These are phyloP conservation scores for Microplitis mediator DNA, from an alignment of 1,140 invertebrate species.

Conservation along the genomic window DNA sequence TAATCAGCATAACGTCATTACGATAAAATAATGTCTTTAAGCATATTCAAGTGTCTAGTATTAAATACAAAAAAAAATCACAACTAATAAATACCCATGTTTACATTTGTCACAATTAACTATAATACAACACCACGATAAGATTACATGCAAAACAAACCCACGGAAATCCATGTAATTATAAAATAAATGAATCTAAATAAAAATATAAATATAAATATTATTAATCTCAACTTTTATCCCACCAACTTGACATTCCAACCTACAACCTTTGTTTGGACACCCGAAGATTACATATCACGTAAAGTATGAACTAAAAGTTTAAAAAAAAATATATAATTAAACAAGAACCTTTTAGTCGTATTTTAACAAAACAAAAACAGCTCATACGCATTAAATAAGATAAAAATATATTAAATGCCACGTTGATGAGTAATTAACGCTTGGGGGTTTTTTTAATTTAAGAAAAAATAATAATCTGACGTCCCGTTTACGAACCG, in stretches of 20 bases:
- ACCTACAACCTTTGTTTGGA: not conserved
- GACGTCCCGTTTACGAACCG: not conserved
- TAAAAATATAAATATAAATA: not conserved
- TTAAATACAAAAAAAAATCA: not conserved
- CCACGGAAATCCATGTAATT: no score
- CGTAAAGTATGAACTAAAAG: not conserved
- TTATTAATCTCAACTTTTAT: not conserved
- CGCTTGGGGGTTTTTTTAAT: not conserved
- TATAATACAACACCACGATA: not conserved
- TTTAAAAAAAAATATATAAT: not conserved
- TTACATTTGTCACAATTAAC: not conserved
- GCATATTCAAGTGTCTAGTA: constrained; percentile 13
- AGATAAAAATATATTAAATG: not conserved
- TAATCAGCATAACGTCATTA: not conserved
- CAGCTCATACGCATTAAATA: not conserved
- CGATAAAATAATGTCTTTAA: not conserved
- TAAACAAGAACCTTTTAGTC: not conserved
- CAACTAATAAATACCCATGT: not conserved
- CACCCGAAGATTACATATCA: not conserved
- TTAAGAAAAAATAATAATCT: constrained; percentile 3
- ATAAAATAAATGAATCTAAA: not conserved
- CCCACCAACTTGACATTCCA: not conserved
- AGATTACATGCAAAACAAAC: not conserved
- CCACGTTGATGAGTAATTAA: not conserved
- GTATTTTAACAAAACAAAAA: no score